Percentiles rank a stretch among this genome's conserved stretches.
Evolutionary conservation across 1,140 invertebrate genomes (phyloP).

Genomic region (Lepidurus arcticus): DNA sequence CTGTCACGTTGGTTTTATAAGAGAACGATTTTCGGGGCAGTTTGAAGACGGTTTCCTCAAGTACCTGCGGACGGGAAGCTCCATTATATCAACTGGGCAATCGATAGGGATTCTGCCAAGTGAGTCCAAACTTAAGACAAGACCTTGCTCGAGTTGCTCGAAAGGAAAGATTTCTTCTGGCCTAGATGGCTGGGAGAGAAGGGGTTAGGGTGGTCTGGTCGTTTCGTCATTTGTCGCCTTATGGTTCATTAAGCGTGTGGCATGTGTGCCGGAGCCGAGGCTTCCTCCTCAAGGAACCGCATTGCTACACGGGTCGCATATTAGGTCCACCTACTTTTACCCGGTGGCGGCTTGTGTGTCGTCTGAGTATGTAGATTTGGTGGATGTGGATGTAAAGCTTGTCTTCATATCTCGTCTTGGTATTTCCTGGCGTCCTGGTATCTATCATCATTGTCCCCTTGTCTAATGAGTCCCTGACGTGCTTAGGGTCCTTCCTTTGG

Average conservation of each 20-base stretch:
- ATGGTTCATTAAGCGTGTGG: conserved; percentile 21
- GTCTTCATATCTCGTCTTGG: conserved; percentile 10
- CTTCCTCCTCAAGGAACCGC: background rate
- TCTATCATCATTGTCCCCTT: conserved; percentile 9
- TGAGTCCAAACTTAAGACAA: background rate
- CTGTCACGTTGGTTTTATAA: background rate
- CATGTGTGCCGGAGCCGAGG: background rate
- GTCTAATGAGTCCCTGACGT: conserved; percentile 15
- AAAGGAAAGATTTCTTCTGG: background rate
- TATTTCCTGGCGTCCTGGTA: conserved; percentile 14
- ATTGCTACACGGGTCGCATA: background rate
- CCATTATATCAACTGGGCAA: conserved; percentile 2
- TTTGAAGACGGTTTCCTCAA: background rate
- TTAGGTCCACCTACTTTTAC: background rate
- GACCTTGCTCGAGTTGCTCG: background rate
- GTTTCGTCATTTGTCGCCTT: conserved; percentile 18
- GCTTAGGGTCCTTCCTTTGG: background rate
- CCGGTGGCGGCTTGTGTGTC: background rate
- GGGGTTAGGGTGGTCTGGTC: conserved; percentile 1
- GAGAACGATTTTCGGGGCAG: background rate
- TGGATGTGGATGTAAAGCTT: background rate
- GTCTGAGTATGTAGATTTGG: background rate
- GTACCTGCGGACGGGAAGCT: conserved; percentile 7
- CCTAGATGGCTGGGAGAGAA: background rate
- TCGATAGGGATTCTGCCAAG: background rate